These are phyloP conservation scores for Proteles cristata DNA, from an alignment of 2,113 vertebrate genomes.

Conservation along the genomic window DNA sequence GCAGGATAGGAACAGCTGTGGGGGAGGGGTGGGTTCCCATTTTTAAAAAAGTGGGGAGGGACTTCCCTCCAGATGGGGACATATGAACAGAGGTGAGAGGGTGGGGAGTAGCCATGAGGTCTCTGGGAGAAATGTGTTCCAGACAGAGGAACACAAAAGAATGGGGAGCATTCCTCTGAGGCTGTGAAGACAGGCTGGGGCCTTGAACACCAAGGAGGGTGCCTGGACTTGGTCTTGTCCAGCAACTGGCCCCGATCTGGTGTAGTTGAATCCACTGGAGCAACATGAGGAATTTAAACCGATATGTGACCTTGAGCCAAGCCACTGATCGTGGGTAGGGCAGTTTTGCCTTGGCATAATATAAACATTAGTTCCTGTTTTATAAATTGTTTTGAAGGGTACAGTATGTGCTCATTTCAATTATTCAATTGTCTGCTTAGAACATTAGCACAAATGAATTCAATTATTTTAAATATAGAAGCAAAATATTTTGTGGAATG, in stretches of 20 bases:
- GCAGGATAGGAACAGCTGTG: background rate
- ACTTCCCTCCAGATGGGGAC: background rate
- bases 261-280: background rate
- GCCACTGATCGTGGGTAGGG: background rate
- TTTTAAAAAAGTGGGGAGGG: background rate
- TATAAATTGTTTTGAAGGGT: constrained; percentile 34
- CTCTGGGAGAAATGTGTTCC: background rate
- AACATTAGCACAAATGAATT: constrained; percentile 70
- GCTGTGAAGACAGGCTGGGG: background rate
- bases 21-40: background rate
- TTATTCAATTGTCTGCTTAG: constrained; percentile 74
- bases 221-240: background rate
- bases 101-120: background rate
- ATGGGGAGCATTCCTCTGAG: background rate
- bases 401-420: constrained; percentile 50
- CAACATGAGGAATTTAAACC: background rate
- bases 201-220: background rate
- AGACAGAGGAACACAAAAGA: background rate
- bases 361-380: background rate
- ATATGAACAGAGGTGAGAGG: background rate
- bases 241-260: background rate
- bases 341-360: background rate
- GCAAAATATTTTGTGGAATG: constrained; percentile 63
- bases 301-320: constrained; percentile 11
- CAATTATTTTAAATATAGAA: constrained; percentile 78